Evolutionary conservation across 2,797 vertebrate genomes (phyloP), one percentile per base, ranked within the genome.

Genomic region (Australoheros facetus): DNA sequence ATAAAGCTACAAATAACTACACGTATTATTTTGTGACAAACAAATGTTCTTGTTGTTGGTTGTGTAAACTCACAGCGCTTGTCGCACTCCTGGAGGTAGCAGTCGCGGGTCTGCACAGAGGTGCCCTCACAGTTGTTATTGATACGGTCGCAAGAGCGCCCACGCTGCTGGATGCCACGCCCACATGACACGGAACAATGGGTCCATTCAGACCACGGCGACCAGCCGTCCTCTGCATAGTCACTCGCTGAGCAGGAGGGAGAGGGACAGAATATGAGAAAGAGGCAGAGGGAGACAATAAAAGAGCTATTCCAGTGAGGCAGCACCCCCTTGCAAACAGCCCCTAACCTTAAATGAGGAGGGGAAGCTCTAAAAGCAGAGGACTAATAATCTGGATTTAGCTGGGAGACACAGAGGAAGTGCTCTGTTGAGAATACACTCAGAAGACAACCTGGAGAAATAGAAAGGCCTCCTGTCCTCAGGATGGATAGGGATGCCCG

Each of bases 161-260:
- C 98, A 7, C 98, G 97, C 94, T 99, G 98, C 94, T 99, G 98
- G 90, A 97, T 96, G 71, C 98, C 98, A 60, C 97, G 97, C 91
- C 98, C 98, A 92, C 98, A 99, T 1, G 98, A 98, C 60, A 96
- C 96, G 1, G 98, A 99, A 95, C 98, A 99, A 73, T 98, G 96
- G 64, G 98, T 99, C 98, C 98, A 99, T 93, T 99, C 98, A 89
- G 98, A 99, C 98, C 98, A 99, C 1, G 96, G 98, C 79, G 98
- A 99, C 98, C 98, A 99, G 92, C 97, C 96, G 39, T 98, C 98
- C 28, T 99, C 98, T 6, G 98, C 97, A 13, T 96, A 98, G 95
- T 99, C 98, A 0, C 97, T 99, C 88, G 95, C 98, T 99, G 93
- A 87, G 80, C 75, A 87, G 80, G 78, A 87, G 82, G 88, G 87